Evolutionary conservation across 1,140 invertebrate genomes (phyloP).

Genomic region (Schlechtendalia chinensis): DNA sequence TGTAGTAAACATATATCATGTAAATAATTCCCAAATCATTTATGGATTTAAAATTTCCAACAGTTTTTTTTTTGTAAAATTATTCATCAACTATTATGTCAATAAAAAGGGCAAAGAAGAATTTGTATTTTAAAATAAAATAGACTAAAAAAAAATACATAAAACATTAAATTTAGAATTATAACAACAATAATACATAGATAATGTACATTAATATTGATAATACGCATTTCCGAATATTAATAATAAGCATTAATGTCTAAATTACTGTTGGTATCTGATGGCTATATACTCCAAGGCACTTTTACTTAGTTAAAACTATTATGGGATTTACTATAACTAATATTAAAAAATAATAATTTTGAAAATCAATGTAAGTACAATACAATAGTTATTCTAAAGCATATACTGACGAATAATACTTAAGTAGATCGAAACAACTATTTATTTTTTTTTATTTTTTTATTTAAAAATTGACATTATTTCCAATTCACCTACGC

Average conservation of each 20-base stretch:
- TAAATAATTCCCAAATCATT: background rate
- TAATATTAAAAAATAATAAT: conserved; percentile 49
- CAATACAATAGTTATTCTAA: conserved; percentile 43
- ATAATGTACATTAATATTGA: conserved; percentile 40
- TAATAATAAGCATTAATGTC: conserved; percentile 39
- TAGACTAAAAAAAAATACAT: background rate
- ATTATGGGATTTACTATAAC: conserved; percentile 38
- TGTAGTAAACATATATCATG: conserved; percentile 6
- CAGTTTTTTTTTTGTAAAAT: conserved; percentile 14
- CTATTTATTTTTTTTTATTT: no score
- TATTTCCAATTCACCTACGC: conserved; percentile 47
- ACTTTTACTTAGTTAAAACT: conserved; percentile 47
- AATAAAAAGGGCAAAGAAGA: background rate
- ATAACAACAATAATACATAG: conserved; percentile 41
- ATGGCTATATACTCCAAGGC: conserved; percentile 45
- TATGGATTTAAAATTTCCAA: conserved; percentile 1
- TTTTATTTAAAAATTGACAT: conserved; percentile 50
- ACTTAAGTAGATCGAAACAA: conserved; percentile 49
- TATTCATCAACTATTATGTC: background rate
- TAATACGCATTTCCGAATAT: conserved; percentile 25
- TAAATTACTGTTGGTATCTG: conserved; percentile 44
- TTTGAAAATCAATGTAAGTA: conserved; percentile 16
- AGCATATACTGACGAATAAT: conserved; percentile 48
- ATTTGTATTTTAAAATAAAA: background rate
- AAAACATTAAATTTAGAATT: conserved; percentile 34